Evolutionary conservation across 2,888 invertebrate species (phyloP).

Genomic region (Neoaliturus tenellus): DNA sequence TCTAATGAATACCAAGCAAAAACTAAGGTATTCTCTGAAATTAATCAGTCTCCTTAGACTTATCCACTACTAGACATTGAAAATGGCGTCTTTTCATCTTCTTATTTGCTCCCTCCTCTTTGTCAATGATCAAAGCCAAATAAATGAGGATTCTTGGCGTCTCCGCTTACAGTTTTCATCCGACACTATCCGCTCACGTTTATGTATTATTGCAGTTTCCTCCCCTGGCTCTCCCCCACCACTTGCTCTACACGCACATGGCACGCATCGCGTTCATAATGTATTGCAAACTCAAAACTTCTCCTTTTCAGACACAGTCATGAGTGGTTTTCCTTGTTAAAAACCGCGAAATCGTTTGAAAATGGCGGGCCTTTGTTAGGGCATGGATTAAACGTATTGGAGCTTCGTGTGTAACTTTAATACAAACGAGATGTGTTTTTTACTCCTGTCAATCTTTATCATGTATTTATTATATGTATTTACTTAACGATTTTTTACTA

Average conservation of each 20-base stretch:
- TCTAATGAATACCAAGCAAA: no score
- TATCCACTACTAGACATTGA: neutral
- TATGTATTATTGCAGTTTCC: neutral
- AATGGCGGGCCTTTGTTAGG: no score
- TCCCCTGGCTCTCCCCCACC: neutral
- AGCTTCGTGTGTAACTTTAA: no score
- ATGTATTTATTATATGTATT: no score
- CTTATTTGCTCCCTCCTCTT: neutral
- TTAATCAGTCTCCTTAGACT: neutral
- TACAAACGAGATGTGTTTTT: no score
- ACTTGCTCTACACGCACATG: neutral
- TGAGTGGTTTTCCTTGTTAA: neutral
- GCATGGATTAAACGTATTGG: no score
- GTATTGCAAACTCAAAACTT: slow-evolving; percentile 3
- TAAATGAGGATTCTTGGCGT: slow-evolving; percentile 31
- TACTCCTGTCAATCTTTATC: no score
- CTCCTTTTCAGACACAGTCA: neutral
- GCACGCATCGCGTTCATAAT: neutral
- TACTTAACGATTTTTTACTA: no score
- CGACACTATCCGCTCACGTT: neutral
- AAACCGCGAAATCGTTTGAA: neutral
- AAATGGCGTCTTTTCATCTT: slow-evolving; percentile 4
- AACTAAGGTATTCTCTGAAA: neutral
- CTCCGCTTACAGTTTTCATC: slow-evolving; percentile 28
- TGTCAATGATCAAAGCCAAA: slow-evolving; percentile 20